Conservation (phyloP, 2,888 invertebrate genomes). For the Oxytorus armatus region DNA sequence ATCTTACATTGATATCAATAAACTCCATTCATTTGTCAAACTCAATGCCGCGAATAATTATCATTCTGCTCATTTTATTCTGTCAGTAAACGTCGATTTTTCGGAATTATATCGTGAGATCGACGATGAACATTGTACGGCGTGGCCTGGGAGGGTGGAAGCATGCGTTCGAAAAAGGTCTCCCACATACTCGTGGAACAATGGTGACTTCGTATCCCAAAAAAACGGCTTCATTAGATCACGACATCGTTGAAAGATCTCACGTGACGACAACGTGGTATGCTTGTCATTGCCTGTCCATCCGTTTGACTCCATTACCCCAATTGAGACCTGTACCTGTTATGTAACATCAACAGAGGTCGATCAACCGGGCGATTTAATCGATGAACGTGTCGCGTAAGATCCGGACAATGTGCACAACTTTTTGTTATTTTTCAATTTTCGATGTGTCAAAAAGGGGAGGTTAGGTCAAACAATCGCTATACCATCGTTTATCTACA, state of each 20-base stretch:
- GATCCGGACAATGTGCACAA: too few relatives aligned
- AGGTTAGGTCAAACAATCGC: too few relatives aligned
- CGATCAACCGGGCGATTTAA: not conserved
- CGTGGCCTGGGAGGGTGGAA: not conserved
- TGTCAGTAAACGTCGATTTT: not conserved
- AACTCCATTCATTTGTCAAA: too few relatives aligned
- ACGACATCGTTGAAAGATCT: not conserved
- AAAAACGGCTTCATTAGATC: constrained; percentile 44
- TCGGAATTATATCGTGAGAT: not conserved
- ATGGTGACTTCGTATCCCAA: constrained; percentile 30
- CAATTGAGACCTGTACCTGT: not conserved
- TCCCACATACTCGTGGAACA: constrained; percentile 18
- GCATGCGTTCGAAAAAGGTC: constrained; percentile 56
- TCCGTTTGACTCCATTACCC: not conserved
- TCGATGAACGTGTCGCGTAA: too few relatives aligned
- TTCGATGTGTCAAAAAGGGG: too few relatives aligned
- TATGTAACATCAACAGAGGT: not conserved
- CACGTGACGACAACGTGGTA: not conserved
- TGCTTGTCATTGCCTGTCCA: constrained; percentile 1
- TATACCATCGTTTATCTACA: too few relatives aligned
- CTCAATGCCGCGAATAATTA: too few relatives aligned
- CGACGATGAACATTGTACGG: constrained; percentile 43
- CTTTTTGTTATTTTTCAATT: too few relatives aligned
- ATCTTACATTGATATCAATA: too few relatives aligned
- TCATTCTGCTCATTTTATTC: too few relatives aligned